phyloP scores from a whole-genome alignment of 2,888 invertebrate species.

The Plagiodera versicolora region DNA sequence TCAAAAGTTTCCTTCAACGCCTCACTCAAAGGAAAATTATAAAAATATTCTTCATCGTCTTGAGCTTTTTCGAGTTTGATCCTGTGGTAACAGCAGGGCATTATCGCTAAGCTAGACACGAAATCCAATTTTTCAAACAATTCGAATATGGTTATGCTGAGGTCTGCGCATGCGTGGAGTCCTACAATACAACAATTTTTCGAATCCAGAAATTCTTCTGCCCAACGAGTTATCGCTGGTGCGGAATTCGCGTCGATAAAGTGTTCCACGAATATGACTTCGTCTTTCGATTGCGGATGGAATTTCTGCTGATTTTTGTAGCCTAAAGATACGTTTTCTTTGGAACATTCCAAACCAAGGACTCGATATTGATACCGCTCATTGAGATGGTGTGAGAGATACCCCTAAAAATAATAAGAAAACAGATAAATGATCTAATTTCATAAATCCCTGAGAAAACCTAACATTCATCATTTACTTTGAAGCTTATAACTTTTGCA shows the following conservation, averaged over 20 bases:
- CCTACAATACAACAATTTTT: constrained; percentile 60
- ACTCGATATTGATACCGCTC: constrained; percentile 62
- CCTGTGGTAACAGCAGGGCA: constrained; percentile 83
- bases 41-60: constrained; percentile 53
- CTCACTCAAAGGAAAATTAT: constrained; percentile 69
- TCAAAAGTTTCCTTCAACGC: constrained; percentile 54
- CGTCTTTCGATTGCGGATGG: constrained; percentile 57
- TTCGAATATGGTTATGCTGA: constrained; percentile 68
- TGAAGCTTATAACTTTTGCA: no score
- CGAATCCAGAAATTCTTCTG: constrained; percentile 23
- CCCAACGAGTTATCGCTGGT: constrained; percentile 45
- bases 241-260: constrained; percentile 60
- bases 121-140: constrained; percentile 63
- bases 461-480: no score
- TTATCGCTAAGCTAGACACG: constrained; percentile 63
- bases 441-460: no score
- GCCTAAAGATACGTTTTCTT: constrained; percentile 60
- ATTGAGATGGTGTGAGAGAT: constrained; percentile 69
- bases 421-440: no score
- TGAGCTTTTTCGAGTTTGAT: constrained; percentile 51
- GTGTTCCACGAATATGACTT: constrained; percentile 63
- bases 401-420: constrained; percentile 63
- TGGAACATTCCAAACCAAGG: constrained; percentile 69
- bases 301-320: constrained; percentile 60
- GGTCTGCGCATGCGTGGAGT: constrained; percentile 78